Percentiles rank a stretch among this genome's conserved stretches.
Conservation (phyloP, 2,888 invertebrate genomes). For the Orchestes rusci region DNA sequence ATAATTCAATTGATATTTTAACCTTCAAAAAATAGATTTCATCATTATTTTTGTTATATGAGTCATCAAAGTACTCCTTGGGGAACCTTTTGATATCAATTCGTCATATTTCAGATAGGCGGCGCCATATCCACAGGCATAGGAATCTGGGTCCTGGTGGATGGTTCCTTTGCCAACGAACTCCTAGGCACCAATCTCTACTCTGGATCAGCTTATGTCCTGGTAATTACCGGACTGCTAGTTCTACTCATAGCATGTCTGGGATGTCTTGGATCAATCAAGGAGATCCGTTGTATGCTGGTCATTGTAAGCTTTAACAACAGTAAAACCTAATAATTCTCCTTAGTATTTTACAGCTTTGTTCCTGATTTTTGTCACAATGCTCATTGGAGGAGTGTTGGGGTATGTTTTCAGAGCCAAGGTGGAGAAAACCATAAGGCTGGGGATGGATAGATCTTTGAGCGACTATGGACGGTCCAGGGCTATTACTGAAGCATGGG, state of each 20-base stretch:
- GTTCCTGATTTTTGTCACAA: conserved; percentile 80
- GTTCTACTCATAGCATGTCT: conserved; percentile 80
- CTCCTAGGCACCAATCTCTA: conserved; percentile 82
- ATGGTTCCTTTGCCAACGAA: conserved; percentile 77
- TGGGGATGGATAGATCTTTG: conserved; percentile 71
- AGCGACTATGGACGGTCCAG: conserved; percentile 63
- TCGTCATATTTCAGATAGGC: conserved; percentile 67
- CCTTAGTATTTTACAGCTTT: conserved; percentile 83
- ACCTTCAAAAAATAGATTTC: too few species aligned
- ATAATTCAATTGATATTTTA: too few species aligned
- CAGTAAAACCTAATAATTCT: conserved; percentile 1
- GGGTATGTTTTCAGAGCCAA: conserved; percentile 86
- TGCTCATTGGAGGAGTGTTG: conserved; percentile 84
- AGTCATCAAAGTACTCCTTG: too few species aligned
- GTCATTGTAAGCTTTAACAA: conserved; percentile 61
- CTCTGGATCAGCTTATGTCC: conserved; percentile 76
- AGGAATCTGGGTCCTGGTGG: conserved; percentile 78
- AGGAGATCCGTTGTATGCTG: conserved; percentile 89
- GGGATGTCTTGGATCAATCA: conserved; percentile 89
- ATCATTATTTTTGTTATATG: too few species aligned
- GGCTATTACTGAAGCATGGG: conserved; percentile 77
- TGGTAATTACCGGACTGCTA: conserved; percentile 74
- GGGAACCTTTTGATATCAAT: too few species aligned
- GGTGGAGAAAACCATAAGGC: conserved; percentile 65
- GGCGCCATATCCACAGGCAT: conserved; percentile 69